Evolutionary conservation across 2,888 invertebrate genomes (phyloP).

Genomic region (Aphodius sticticus): DNA sequence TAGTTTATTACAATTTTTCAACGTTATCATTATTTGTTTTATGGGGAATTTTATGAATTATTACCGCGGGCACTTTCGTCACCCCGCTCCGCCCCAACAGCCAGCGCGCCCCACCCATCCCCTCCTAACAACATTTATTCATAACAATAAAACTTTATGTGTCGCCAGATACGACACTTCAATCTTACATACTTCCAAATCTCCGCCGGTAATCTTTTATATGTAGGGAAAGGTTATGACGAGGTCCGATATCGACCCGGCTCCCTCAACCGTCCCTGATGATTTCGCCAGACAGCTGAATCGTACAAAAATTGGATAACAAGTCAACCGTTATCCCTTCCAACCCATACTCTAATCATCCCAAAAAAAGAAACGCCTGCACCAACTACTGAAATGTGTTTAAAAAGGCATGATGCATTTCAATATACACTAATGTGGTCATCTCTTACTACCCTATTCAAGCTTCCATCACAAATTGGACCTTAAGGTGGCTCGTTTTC

Average conservation of each 20-base stretch:
- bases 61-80: not conserved
- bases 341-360: not conserved
- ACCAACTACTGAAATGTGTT: not conserved
- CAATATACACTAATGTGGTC: too few species aligned
- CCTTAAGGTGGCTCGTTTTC: too few species aligned
- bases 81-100: not conserved
- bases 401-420: not conserved
- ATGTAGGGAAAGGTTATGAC: constrained; percentile 10
- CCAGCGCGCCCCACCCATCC: not conserved
- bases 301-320: constrained; percentile 18
- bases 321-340: constrained; percentile 8
- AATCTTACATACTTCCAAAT: not conserved
- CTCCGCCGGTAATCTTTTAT: not conserved
- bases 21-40: constrained; percentile 29
- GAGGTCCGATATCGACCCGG: constrained; percentile 6
- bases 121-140: not conserved
- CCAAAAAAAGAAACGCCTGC: not conserved
- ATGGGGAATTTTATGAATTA: constrained; percentile 4
- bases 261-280: not conserved
- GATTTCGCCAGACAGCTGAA: not conserved
- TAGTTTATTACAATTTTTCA: constrained; percentile 33
- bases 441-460: too few species aligned
- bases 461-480: too few species aligned
- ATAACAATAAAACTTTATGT: not conserved
- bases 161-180: constrained; percentile 4